Evolutionary conservation across 2,797 vertebrate genomes (phyloP), one percentile per base, ranked within the genome.

Genomic region (Acrossocheilus fasciatus): DNA sequence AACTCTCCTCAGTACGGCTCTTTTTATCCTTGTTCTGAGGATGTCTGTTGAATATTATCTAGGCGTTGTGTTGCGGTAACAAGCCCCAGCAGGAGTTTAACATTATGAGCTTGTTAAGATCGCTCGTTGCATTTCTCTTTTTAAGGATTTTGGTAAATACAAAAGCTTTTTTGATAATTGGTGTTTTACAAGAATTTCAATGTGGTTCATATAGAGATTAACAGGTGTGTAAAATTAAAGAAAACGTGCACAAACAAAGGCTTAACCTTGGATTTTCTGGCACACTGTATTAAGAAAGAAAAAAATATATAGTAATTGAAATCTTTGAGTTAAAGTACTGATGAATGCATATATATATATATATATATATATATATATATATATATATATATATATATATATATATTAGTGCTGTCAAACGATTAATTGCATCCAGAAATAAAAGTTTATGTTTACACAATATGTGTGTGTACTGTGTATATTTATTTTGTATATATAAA

Each of bases 101-200:
- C 79, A 54, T 81, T 87, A 81, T 36, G 59, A 87, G 90, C 89
- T 86, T 81, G 86, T 91, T 91, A 90, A 89, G 81, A 59, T 85
- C 62, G 41, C 86, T 89, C 10, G 34, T 70, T 86, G 66, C 73
- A 43, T 79, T 86, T 69, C 68, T 84, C 30, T 87, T 87, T 83
- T 72, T 76, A 81, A 87, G 78, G 64, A 79, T 75, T 81, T 39
- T 36, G 41, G 23, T 26, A 34, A 86, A 82, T 43, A 26, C 79
- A 20, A 80, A 84, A 72, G 68, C 82, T 70, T 81, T 81, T 81
- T 75, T 59, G 62, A 85, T 91, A 88, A 91, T 90, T 89, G n/a
- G 34, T 54, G 86, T 91, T 90, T 89, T 86, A 91, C 69, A n/a
- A 85, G 69, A 62, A 82, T 79, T 86, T 77, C 50, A 43, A 36